These are phyloP conservation scores for Drosophila falleni DNA, from an alignment of 2,888 invertebrate species.

Conservation along the genomic window DNA sequence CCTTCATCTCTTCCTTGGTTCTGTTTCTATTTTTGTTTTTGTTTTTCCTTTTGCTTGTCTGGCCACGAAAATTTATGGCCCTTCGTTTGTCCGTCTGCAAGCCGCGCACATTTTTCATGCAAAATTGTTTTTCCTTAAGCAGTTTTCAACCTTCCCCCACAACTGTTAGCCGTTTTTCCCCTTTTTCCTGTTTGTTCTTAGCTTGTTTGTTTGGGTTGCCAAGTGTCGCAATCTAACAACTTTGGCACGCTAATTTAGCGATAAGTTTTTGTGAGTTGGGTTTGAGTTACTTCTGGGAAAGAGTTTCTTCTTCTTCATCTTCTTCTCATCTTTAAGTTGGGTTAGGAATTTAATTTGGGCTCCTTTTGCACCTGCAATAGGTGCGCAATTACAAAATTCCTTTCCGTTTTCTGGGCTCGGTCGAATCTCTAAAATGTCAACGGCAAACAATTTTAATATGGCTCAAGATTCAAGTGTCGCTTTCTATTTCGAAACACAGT, in stretches of 20 bases:
- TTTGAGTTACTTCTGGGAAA: constrained; percentile 11
- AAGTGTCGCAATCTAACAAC: constrained; percentile 60
- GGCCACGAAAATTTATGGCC: constrained; percentile 72
- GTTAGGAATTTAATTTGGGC: constrained; percentile 46
- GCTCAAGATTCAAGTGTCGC: constrained; percentile 46
- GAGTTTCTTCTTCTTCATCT: neutral
- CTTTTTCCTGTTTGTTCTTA: constrained; percentile 13
- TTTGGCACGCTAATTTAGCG: constrained; percentile 70
- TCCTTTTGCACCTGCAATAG: constrained; percentile 35
- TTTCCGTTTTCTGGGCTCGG: constrained; percentile 7
- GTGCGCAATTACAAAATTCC: constrained; percentile 53
- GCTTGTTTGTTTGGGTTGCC: constrained; percentile 43
- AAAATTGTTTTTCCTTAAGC: constrained; percentile 64
- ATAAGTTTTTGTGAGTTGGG: constrained; percentile 60
- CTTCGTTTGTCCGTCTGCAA: constrained; percentile 67
- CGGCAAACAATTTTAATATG: constrained; percentile 64
- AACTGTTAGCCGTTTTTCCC: neutral
- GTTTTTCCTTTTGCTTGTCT: constrained; percentile 36
- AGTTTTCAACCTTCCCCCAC: constrained; percentile 34
- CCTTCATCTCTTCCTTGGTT: constrained; percentile 2
- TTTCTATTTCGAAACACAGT: constrained; percentile 19
- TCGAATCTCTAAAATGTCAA: constrained; percentile 55
- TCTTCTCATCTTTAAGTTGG: constrained; percentile 1
- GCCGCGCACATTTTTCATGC: constrained; percentile 77
- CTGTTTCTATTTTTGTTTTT: constrained; percentile 10